These are phyloP conservation scores for Parambassis ranga DNA, from an alignment of 2,797 vertebrate species.

Conservation along the genomic window DNA sequence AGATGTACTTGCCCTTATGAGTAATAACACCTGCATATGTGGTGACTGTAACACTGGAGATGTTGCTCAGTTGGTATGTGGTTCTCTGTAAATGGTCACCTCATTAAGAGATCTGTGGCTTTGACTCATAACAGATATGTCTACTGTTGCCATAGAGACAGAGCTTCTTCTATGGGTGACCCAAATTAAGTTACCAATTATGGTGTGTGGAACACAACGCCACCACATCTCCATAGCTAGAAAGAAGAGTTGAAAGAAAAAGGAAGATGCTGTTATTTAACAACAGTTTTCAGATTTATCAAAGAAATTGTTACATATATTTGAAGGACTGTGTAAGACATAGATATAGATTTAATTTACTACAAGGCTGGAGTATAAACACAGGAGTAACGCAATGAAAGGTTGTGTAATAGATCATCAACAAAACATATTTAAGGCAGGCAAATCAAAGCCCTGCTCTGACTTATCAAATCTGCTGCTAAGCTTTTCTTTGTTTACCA, in stretches of 20 bases:
- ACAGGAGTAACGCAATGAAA: too few species aligned
- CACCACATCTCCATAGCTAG: slow-evolving; percentile 32
- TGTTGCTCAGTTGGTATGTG: slow-evolving; percentile 1
- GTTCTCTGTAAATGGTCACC: slow-evolving; percentile 8
- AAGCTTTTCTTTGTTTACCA: too few species aligned
- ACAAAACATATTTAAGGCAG: too few species aligned
- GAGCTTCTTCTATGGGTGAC: slow-evolving; percentile 64
- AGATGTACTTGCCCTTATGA: slow-evolving; percentile 5
- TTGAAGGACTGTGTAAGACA: too few species aligned
- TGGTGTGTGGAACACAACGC: slow-evolving; percentile 57
- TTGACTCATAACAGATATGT: slow-evolving; percentile 30
- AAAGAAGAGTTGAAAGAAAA: not conserved
- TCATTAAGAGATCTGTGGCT: slow-evolving; percentile 25
- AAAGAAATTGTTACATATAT: too few species aligned
- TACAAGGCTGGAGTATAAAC: too few species aligned
- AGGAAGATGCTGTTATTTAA: not conserved
- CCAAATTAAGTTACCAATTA: slow-evolving; percentile 80
- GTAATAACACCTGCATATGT: not conserved
- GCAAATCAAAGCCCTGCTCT: too few species aligned
- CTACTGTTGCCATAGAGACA: slow-evolving; percentile 76
- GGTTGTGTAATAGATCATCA: too few species aligned
- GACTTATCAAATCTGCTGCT: too few species aligned
- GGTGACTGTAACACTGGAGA: not conserved
- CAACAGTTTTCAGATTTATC: too few species aligned
- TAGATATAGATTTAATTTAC: too few species aligned